Evolutionary conservation across 1,140 invertebrate species (phyloP), one percentile per base, ranked within the genome.

Genomic region (Coenobita brevimanus): DNA sequence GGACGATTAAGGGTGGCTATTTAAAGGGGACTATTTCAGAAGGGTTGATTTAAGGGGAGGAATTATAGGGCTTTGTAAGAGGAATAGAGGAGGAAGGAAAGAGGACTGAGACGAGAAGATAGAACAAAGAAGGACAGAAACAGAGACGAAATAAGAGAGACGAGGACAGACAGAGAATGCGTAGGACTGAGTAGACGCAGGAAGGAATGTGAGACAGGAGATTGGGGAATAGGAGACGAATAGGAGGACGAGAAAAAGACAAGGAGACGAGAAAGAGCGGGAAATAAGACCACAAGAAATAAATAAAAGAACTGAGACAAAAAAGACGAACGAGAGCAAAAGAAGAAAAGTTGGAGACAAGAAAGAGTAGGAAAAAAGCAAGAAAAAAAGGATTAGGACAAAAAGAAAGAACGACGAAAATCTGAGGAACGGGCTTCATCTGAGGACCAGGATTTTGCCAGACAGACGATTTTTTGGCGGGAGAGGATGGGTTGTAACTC

Each of bases 401-500:
- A 64, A 75, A 75, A 21, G 21, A 64, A 3, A 75, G 33, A 10
- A 76, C 6, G 73, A 13, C 33, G 41, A 41, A 76, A 13, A 41
- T n/a, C n/a, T n/a, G 15, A n/a, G 24, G 46, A 76, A 67, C 36
- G 46, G 2, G 0, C 17, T 21, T 21, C 21, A 60, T 24, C 2
- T 0, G 30, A 0, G 36, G 17, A 71, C 67, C 30, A 33, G 21
- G 6, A 24, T 64, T 38, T 6, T 10, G 1, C 13, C 8, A 30
- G 3, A 21, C 33, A 21, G 41, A 82, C 43, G 54, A 21, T 33
- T 24, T 81, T 0, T 15, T 33, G 27, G 30, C 38, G 17, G 21
- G 24, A 43, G 64, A 82, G 67, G 21, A 82, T 82, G 81, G 81
- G 81, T 6, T 82, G 81, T 21, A 71, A 15, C 27, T 82, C 81